Evolutionary conservation across 2,888 invertebrate genomes (phyloP).

Genomic region (Microctonus hyperodae): DNA sequence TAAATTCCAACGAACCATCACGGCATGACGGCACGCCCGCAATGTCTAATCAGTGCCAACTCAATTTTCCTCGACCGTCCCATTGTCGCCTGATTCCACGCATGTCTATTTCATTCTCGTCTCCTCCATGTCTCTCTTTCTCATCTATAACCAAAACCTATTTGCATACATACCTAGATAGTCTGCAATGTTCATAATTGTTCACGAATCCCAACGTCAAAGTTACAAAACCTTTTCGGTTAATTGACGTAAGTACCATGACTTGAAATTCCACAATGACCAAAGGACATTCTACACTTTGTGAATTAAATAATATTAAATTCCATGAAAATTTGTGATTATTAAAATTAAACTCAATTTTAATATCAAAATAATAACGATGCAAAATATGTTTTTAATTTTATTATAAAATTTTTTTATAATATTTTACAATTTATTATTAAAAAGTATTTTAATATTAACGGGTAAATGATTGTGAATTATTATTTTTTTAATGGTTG

Average conservation of each 20-base stretch:
- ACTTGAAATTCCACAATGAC: background rate
- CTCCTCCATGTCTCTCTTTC: background rate
- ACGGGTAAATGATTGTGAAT: background rate
- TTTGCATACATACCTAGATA: background rate
- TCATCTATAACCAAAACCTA: background rate
- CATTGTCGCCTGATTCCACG: slow-evolving; percentile 34
- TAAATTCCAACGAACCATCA: slow-evolving; percentile 56
- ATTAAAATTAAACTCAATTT: no score
- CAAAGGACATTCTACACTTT: no score
- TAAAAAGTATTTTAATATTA: no score
- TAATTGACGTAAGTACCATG: background rate
- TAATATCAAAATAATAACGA: no score
- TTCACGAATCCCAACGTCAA: background rate
- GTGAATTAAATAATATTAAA: no score
- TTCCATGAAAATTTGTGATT: no score
- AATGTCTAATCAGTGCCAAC: slow-evolving; percentile 62
- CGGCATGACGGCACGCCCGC: slow-evolving; percentile 58
- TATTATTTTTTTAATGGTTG: background rate
- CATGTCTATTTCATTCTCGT: slow-evolving; percentile 19
- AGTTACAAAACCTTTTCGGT: background rate
- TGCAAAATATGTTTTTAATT: no score
- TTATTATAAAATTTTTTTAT: no score
- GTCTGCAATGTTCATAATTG: background rate
- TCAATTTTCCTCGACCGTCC: slow-evolving; percentile 51
- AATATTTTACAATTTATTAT: no score